Percentiles rank a stretch among this genome's conserved stretches.
phyloP scores from a whole-genome alignment of 2,888 invertebrate species.

The Aproaerema taeniolella region DNA sequence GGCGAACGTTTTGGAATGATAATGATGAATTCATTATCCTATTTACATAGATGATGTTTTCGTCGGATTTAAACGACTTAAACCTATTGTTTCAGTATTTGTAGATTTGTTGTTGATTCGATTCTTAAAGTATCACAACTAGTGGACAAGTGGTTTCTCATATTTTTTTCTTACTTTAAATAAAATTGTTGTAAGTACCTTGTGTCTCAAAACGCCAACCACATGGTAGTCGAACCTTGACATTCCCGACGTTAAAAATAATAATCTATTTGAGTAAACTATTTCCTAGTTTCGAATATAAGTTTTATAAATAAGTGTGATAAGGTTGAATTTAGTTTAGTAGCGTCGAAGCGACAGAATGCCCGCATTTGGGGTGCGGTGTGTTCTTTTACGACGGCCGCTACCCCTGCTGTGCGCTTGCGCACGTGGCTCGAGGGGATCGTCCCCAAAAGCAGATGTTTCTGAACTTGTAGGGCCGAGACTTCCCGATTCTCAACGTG shows the following conservation, averaged over 20 bases:
- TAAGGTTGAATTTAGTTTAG: constrained; percentile 37
- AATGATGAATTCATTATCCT: constrained; percentile 10
- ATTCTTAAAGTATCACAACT: too few species aligned
- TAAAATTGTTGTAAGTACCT: constrained; percentile 46
- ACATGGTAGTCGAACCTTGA: constrained; percentile 70
- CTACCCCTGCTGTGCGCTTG: constrained; percentile 58
- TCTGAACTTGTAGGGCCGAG: constrained; percentile 41
- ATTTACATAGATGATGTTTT: constrained; percentile 12
- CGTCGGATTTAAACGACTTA: too few species aligned
- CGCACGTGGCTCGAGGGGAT: constrained; percentile 63
- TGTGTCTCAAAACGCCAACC: constrained; percentile 56
- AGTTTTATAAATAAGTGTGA: constrained; percentile 30
- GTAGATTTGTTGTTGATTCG: too few species aligned
- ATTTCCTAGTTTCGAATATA: constrained; percentile 31
- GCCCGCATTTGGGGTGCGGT: constrained; percentile 65
- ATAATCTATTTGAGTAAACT: constrained; percentile 57
- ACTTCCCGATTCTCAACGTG: constrained; percentile 30
- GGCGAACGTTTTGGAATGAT: constrained; percentile 7
- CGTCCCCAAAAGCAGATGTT: constrained; percentile 60
- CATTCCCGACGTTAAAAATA: constrained; percentile 73
- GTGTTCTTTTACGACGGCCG: constrained; percentile 57
- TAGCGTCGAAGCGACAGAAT: constrained; percentile 20
- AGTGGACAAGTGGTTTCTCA: too few species aligned
- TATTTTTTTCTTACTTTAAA: too few species aligned
- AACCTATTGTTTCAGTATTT: too few species aligned